A percentile compares a stretch with the other conserved stretches of the same genome.
These are phyloP conservation scores for Brachionus manjavacas DNA, from an alignment of 1,140 invertebrate species.

Conservation along the genomic window DNA sequence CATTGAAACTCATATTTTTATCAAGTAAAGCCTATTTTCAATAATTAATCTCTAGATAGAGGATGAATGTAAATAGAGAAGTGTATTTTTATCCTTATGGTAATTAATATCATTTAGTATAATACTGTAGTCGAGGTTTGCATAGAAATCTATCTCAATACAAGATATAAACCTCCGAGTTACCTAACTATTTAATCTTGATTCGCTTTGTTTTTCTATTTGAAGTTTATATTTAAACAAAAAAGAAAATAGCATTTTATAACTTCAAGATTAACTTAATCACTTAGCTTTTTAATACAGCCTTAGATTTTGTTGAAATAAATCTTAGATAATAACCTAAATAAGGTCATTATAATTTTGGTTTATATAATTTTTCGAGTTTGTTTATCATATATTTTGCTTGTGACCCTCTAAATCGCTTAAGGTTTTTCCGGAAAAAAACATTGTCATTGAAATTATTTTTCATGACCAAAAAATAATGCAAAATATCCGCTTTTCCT, in stretches of 20 bases:
- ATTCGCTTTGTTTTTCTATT: constrained; percentile 6
- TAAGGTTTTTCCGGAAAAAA: constrained; percentile 4
- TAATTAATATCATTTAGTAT: constrained; percentile 35
- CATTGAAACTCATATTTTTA: constrained; percentile 21
- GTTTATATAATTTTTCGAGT: constrained; percentile 33
- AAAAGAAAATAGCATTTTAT: constrained; percentile 6
- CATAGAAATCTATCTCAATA: neutral
- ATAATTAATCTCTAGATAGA: neutral
- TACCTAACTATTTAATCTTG: constrained; percentile 40
- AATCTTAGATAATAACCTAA: constrained; percentile 41
- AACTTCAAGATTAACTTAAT: constrained; percentile 41
- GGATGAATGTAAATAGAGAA: constrained; percentile 32
- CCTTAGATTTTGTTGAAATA: neutral
- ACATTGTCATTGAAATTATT: neutral
- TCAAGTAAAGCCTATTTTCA: neutral
- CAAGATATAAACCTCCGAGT: neutral
- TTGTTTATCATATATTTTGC: neutral
- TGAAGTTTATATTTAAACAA: constrained; percentile 5
- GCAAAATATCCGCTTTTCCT: neutral
- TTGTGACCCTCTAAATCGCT: neutral
- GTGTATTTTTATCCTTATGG: constrained; percentile 21
- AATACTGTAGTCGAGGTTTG: constrained; percentile 17
- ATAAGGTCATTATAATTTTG: constrained; percentile 31
- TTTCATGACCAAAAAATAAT: neutral
- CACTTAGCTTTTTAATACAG: constrained; percentile 32